A percentile compares a stretch with the other conserved stretches of the same genome.
Evolutionary conservation across 2,888 invertebrate species (phyloP).

Genomic region (Onthophagus sagittarius): DNA sequence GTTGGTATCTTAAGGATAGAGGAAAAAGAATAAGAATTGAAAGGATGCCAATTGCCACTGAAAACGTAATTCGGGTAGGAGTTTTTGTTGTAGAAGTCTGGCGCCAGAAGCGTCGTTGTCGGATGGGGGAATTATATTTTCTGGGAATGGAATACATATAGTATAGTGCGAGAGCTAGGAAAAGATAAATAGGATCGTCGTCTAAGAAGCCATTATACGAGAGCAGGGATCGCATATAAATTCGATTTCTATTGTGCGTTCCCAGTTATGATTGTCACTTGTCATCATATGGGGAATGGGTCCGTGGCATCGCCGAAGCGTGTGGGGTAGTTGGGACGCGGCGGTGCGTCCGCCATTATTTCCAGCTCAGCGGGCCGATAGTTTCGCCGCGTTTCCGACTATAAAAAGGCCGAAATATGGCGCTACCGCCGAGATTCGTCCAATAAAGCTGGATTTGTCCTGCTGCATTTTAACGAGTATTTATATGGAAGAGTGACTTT

Average conservation of each 20-base stretch:
- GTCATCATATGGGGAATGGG: conserved; percentile 32
- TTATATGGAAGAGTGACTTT: conserved; percentile 26
- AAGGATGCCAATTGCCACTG: conserved; percentile 31
- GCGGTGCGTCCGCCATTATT: conserved; percentile 24
- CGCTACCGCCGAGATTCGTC: conserved; percentile 27
- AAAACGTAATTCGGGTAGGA: conserved; percentile 27
- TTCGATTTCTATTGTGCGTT: conserved; percentile 27
- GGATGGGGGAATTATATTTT: conserved; percentile 2
- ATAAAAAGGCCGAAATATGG: conserved; percentile 31
- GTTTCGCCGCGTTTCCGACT: conserved; percentile 32
- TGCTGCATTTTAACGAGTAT: conserved; percentile 31
- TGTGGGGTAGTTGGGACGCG: background rate
- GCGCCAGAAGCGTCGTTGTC: conserved; percentile 17
- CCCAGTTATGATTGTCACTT: conserved; percentile 33
- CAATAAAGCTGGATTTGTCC: conserved; percentile 30
- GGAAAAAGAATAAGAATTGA: conserved; percentile 20
- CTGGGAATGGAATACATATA: conserved; percentile 3
- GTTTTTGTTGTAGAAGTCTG: conserved; percentile 22
- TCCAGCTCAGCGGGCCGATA: conserved; percentile 31
- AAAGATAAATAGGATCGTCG: conserved; percentile 1
- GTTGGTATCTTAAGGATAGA: background rate
- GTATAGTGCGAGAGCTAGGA: background rate
- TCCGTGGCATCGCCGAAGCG: conserved; percentile 16
- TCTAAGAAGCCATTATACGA: conserved; percentile 15
- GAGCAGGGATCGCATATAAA: conserved; percentile 24